phyloP scores from a whole-genome alignment of 2,113 vertebrate species.

The Oreochromis aureus region DNA sequence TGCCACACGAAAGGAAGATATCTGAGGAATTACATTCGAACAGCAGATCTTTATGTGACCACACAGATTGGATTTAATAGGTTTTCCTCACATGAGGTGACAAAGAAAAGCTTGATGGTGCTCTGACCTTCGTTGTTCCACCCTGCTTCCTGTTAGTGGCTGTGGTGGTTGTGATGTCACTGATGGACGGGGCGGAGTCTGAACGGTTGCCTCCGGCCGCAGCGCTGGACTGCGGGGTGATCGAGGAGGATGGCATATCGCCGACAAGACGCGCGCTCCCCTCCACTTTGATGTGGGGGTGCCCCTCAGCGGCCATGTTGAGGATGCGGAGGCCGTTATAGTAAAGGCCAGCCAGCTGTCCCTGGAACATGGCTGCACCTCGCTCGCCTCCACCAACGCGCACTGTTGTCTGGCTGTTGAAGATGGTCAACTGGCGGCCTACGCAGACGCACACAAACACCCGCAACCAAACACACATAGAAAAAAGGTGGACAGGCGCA shows the following conservation, averaged over 20 bases:
- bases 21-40: background rate
- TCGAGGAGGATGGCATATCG: constrained; percentile 95
- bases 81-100: background rate
- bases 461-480: background rate
- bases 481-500: constrained; percentile 22
- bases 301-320: constrained; percentile 97
- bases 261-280: constrained; percentile 96
- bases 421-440: constrained; percentile 99
- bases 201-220: constrained; percentile 95
- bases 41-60: background rate
- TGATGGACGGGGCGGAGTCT: constrained; percentile 90
- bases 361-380: constrained; percentile 89
- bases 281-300: constrained; percentile 92
- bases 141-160: constrained; percentile 91
- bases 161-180: constrained; percentile 94
- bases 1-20: background rate
- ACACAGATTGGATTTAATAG: background rate
- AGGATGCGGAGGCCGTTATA: constrained; percentile 99
- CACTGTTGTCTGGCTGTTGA: constrained; percentile 99
- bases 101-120: background rate
- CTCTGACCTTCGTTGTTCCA: constrained; percentile 74
- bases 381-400: constrained; percentile 91
- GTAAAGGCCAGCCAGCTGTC: constrained; percentile 97
- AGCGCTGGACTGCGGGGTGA: constrained; percentile 96
- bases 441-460: constrained; percentile 61